Percentiles rank a stretch among this genome's conserved stretches.
phyloP scores from a whole-genome alignment of 2,113 vertebrate species.

The Sterrhoptilus dennistouni region DNA sequence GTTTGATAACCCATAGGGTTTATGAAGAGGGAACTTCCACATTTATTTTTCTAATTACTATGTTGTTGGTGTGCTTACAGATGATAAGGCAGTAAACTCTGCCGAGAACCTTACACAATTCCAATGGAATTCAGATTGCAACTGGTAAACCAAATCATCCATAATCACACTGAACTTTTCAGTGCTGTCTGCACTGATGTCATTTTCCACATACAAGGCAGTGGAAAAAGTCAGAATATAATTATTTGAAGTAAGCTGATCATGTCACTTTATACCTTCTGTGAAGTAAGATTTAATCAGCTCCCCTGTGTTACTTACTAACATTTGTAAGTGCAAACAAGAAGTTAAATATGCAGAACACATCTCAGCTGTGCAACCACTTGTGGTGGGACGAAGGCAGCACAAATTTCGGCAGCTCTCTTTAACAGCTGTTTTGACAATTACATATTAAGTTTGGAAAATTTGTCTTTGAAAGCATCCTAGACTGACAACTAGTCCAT shows the following conservation, averaged over 20 bases:
- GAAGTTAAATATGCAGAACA: background rate
- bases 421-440: background rate
- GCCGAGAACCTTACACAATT: constrained; percentile 22
- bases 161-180: background rate
- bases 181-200: background rate
- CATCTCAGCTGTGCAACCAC: background rate
- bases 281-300: background rate
- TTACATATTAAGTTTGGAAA: background rate
- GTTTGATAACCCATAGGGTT: background rate
- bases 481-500: background rate
- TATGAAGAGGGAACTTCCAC: constrained; percentile 14
- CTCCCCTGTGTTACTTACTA: background rate
- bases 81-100: background rate
- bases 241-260: background rate
- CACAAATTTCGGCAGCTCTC: background rate
- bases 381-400: background rate
- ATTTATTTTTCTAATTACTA: background rate
- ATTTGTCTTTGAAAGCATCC: background rate
- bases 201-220: background rate
- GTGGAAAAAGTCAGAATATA: background rate
- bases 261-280: background rate
- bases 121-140: constrained; percentile 7
- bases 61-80: background rate
- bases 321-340: background rate
- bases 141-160: background rate